Percentiles rank a stretch among this genome's conserved stretches.
Conservation (phyloP, 2,888 invertebrate genomes). For the Cistogaster globosa region DNA sequence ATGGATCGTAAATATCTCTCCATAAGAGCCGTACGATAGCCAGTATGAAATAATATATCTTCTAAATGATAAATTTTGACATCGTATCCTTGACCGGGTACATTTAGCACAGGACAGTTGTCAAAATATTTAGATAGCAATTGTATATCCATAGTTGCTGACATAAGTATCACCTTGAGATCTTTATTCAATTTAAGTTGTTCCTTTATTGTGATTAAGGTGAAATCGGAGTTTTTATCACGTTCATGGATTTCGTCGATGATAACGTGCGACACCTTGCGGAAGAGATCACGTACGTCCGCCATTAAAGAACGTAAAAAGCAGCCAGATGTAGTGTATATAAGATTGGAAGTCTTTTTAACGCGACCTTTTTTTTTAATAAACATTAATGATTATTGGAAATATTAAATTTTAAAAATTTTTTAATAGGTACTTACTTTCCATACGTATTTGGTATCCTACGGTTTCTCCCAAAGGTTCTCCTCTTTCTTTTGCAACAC, state of each 20-base stretch:
- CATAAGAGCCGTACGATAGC: conserved; percentile 78
- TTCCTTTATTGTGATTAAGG: conserved; percentile 92
- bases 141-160: conserved; percentile 94
- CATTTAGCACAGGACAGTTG: conserved; percentile 89
- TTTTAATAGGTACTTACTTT: conserved; percentile 85
- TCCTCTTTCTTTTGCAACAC: conserved; percentile 89
- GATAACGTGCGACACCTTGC: conserved; percentile 88
- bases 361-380: conserved; percentile 75
- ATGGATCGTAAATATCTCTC: conserved; percentile 74
- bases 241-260: conserved; percentile 98
- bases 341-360: conserved; percentile 77
- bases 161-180: conserved; percentile 95
- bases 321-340: conserved; percentile 81
- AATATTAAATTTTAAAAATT: not conserved
- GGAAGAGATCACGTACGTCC: conserved; percentile 83
- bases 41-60: conserved; percentile 87
- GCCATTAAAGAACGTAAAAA: conserved; percentile 92
- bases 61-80: conserved; percentile 92
- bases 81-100: conserved; percentile 90
- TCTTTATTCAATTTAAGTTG: conserved; percentile 88
- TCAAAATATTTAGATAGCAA: conserved; percentile 93
- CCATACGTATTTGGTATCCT: conserved; percentile 95
- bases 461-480: conserved; percentile 88
- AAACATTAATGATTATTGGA: not conserved
- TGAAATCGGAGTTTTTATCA: conserved; percentile 95